Evolutionary conservation across 2,797 vertebrate species (phyloP), one percentile per base, ranked within the genome.

Genomic region (Cirrhinus mrigala): DNA sequence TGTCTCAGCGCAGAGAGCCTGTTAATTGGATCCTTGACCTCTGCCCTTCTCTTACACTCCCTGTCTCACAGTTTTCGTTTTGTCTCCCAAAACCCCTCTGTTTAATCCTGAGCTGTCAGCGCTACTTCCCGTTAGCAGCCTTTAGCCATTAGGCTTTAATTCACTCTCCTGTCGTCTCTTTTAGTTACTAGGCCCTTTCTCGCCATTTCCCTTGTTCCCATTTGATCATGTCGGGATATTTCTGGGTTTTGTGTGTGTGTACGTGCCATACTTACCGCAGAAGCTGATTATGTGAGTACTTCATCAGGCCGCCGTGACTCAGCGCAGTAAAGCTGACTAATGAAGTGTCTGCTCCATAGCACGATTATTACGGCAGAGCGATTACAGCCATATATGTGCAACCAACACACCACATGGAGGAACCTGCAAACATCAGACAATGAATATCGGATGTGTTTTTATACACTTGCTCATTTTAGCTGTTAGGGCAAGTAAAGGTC

Each of bases 141-240:
- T 82, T 33, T 33, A 33, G 33, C 33, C 77, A 52, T 60, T 62
- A 52, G 54, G 66, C 73, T 64, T 54, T 86, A 70, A 88, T 81
- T 90, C 73, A 89, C 54, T 71, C 82, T 82, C 64, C 80, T 89
- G 69, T 85, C 82, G 40, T 78, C 84, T 71, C 86, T 68, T 68
- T 56, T 52, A 29, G 50, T 81, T 79, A 56, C 40, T 73, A 70
- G 66, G 22, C 44, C 75, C 76, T 54, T 37, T 64, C 71, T 75
- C 10, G 48, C 18, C 48, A 50, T 73, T 76, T 64, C 56, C 69
- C 56, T 81, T 66, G 22, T 71, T 40, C 46, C 29, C 20, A 82
- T 71, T 58, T 75, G 7, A 33, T 44, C 33, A 16, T n/a, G 40
- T 75, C 0, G 4, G 68, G 52, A 37, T 68, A 40, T 77, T 58